These are phyloP conservation scores for Coptodon bakossiorum DNA, from an alignment of 2,113 vertebrate species.

Conservation along the genomic window DNA sequence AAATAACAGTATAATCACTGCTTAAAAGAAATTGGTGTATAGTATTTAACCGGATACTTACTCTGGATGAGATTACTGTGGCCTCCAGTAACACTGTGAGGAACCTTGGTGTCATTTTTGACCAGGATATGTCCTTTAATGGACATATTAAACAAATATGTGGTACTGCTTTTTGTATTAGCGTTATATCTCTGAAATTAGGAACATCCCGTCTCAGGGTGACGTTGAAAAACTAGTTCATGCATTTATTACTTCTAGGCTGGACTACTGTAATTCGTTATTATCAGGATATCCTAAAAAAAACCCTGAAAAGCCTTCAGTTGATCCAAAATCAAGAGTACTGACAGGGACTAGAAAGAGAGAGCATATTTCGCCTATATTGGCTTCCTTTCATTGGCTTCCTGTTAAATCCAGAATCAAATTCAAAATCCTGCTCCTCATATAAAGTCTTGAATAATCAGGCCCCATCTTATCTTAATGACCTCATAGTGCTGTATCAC, in stretches of 20 bases:
- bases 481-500: background rate
- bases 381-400: background rate
- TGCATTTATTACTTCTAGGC: background rate
- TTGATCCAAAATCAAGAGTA: background rate
- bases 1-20: background rate
- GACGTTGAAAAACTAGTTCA: background rate
- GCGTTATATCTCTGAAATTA: background rate
- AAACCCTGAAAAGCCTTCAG: background rate
- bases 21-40: background rate
- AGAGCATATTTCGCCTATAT: background rate
- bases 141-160: background rate
- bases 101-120: background rate
- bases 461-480: background rate
- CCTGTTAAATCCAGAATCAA: background rate
- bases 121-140: background rate
- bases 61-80: background rate
- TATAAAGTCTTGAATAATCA: background rate
- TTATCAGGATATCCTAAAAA: background rate
- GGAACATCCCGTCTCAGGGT: background rate
- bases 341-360: background rate
- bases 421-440: background rate
- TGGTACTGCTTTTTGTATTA: background rate
- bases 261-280: background rate
- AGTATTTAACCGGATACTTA: background rate
- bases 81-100: background rate